Conservation (phyloP, 2,797 vertebrate species). For the Hafferia zeledoni region DNA sequence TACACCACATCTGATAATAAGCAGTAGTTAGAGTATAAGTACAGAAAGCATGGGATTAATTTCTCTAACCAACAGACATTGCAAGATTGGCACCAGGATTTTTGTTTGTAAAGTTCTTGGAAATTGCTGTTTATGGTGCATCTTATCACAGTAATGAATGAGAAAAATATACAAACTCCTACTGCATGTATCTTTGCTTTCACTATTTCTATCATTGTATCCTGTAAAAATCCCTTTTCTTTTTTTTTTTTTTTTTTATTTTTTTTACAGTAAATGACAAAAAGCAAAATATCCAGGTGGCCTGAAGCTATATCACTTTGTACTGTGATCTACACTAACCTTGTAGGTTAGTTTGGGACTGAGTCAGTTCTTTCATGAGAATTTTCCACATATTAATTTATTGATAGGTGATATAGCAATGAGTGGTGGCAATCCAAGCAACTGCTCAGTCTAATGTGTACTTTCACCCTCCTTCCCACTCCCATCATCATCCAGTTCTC, state of each 20-base stretch:
- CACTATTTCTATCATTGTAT: not conserved
- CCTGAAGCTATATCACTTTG: not conserved
- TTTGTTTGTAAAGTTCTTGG: not conserved
- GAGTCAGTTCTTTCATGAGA: not conserved
- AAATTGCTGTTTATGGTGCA: not conserved
- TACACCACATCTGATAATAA: not conserved
- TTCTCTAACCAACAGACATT: not conserved
- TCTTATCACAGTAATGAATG: not conserved
- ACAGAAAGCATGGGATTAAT: not conserved
- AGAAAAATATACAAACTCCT: not conserved
- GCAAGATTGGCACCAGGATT: not conserved
- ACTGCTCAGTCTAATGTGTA: not conserved
- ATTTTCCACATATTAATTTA: not conserved
- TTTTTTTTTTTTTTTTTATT: not conserved
- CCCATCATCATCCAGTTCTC: not conserved
- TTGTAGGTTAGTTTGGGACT: not conserved
- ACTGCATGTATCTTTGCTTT: not conserved
- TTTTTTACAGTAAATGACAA: not conserved
- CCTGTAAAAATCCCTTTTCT: not conserved
- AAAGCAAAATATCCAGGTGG: not conserved
- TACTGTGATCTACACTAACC: not conserved
- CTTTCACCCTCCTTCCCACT: not conserved
- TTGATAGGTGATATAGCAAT: not conserved
- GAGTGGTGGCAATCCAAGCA: not conserved
- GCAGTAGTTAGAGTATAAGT: not conserved